Evolutionary conservation across 2,797 vertebrate species (phyloP).

Genomic region (Spheniscus humboldti): DNA sequence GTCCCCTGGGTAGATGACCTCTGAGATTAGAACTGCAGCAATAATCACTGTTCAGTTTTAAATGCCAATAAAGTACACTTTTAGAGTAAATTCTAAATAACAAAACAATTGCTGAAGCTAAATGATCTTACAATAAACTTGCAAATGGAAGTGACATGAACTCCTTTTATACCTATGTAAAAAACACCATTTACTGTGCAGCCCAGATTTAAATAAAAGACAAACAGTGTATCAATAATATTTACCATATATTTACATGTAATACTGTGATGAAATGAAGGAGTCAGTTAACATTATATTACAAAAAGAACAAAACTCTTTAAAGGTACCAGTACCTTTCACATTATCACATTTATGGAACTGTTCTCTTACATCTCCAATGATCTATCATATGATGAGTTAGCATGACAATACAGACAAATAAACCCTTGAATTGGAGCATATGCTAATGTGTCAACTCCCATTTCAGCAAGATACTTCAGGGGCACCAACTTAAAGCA

Average conservation of each 20-base stretch:
- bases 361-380: slow-evolving; percentile 14
- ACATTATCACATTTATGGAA: slow-evolving; percentile 29
- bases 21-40: background rate
- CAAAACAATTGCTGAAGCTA: background rate
- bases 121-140: background rate
- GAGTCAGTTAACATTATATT: slow-evolving; percentile 48
- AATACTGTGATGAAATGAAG: slow-evolving; percentile 70
- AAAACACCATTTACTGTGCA: slow-evolving; percentile 21
- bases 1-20: background rate
- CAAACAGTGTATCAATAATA: slow-evolving; percentile 56
- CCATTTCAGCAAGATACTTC: background rate
- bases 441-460: background rate
- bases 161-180: background rate
- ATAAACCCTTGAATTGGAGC: background rate
- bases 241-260: slow-evolving; percentile 73
- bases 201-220: slow-evolving; percentile 47
- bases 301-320: slow-evolving; percentile 33
- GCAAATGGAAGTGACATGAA: background rate
- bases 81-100: background rate
- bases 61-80: slow-evolving; percentile 2
- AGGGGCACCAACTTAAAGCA: background rate
- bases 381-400: slow-evolving; percentile 3
- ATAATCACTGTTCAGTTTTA: background rate
- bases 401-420: background rate
- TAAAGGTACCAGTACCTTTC: slow-evolving; percentile 49